These are phyloP conservation scores for Drosophila merina DNA, from an alignment of 2,888 invertebrate species.

Conservation along the genomic window DNA sequence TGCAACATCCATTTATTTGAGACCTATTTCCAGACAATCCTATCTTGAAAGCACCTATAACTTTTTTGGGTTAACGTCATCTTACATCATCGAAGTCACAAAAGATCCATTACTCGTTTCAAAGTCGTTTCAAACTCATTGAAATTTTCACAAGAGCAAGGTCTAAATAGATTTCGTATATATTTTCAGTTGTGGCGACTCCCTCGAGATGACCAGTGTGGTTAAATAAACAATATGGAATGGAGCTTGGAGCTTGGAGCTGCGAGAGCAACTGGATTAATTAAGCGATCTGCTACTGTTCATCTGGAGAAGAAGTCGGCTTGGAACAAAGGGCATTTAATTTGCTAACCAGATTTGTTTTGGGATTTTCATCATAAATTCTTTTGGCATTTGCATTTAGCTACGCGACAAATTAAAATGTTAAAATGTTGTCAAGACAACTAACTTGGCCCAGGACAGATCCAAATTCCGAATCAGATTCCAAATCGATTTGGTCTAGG, in stretches of 20 bases:
- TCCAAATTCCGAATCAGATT: constrained; percentile 26
- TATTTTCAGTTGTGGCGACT: constrained; percentile 80
- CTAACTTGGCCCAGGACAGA: constrained; percentile 42
- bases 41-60: constrained; percentile 9
- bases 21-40: not conserved
- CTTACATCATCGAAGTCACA: constrained; percentile 33
- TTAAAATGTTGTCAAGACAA: constrained; percentile 63
- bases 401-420: constrained; percentile 59
- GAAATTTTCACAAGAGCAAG: constrained; percentile 11
- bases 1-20: constrained; percentile 8
- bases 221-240: constrained; percentile 57
- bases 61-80: constrained; percentile 18
- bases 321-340: constrained; percentile 63
- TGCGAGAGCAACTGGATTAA: constrained; percentile 47
- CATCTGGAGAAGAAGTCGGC: constrained; percentile 47
- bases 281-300: constrained; percentile 65
- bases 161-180: constrained; percentile 26
- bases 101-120: constrained; percentile 27
- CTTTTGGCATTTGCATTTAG: constrained; percentile 57
- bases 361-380: constrained; percentile 44
- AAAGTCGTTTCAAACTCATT: constrained; percentile 51
- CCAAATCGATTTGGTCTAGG: constrained; percentile 42
- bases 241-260: constrained; percentile 35
- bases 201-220: constrained; percentile 74
- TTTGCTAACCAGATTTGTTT: constrained; percentile 48